A percentile compares a stretch with the other conserved stretches of the same genome.
Evolutionary conservation across 2,888 invertebrate species (phyloP).

Genomic region (Polymixis lichenea): DNA sequence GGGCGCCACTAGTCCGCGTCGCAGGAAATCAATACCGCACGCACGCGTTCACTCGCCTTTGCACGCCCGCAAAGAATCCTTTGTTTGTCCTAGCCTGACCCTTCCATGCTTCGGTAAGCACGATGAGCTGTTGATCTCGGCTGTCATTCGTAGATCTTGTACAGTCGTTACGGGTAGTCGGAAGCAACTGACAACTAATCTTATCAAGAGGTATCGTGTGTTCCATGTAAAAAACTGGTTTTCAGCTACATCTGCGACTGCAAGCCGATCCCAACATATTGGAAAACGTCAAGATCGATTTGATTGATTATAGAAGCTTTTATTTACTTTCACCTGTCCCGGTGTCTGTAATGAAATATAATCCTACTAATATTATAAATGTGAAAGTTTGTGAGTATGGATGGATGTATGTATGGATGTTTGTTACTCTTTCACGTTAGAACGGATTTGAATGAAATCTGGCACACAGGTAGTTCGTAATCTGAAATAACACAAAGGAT

Average conservation of each 20-base stretch:
- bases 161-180: not conserved
- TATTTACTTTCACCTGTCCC: too few species aligned
- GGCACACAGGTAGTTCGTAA: too few species aligned
- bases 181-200: not conserved
- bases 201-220: not conserved
- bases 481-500: too few species aligned
- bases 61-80: constrained; percentile 29
- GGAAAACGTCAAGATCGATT: not conserved
- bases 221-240: not conserved
- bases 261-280: not conserved
- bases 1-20: constrained; percentile 42
- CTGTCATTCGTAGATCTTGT: not conserved
- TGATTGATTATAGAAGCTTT: not conserved
- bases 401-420: too few species aligned
- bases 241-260: not conserved
- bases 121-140: not conserved
- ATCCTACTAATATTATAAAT: too few species aligned
- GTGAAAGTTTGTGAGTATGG: too few species aligned
- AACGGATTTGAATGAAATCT: too few species aligned
- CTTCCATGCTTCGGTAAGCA: not conserved
- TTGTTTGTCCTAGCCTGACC: constrained; percentile 15
- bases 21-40: constrained; percentile 57
- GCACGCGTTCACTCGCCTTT: constrained; percentile 49
- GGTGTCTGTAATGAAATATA: too few species aligned
- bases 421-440: too few species aligned